Base-by-base conservation (phyloP, 2,888 invertebrate genomes). In the Malthinus flaveolus region DNA sequence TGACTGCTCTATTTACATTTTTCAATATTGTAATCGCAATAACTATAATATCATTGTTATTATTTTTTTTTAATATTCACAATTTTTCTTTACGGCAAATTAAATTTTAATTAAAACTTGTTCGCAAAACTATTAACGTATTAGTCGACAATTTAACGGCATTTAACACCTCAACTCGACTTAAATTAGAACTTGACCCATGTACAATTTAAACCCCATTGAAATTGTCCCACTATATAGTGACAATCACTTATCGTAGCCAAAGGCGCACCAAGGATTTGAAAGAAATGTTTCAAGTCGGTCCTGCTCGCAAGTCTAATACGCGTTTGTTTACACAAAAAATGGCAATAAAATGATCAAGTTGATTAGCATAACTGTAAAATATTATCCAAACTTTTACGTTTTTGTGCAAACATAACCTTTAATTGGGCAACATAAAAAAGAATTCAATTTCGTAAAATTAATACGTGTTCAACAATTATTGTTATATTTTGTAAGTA, bases 1-100 rank as follows among this genome's bases (percentile, higher is more conserved):
- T 59, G 54, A 33, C 50, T 49, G 49, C 52, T 62, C 52, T 52
- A 56, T 49, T 61, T 56, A 55, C 42, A 5, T 12, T 50, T 54
- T 59, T 50, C 34, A 36, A 15, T 42, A 46, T 52, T 51, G 13
- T 46, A 52, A 52, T 47, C n/a, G n/a, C n/a, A n/a, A n/a, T 32
- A 52, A 48, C 48, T 42, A 33, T 37, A 13, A 11, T 36, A 31
- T 23, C 47, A 23, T 33, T 42, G 11, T 37, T 54, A 42, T 42
- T 31, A 39, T 46, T 53, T 32, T 36, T 31, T 57, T 52, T 42
- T 31, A 42, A 37, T 35, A 33, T 44, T 36, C 36, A n/a, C n/a
- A n/a, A n/a, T n/a, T 52, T 45, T 45, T 51, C 35, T 58, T 52
- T 52, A 53, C 49, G 39, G 34, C 33, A 39, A 39, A 46, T 51